Percentiles rank a stretch among this genome's conserved stretches.
Evolutionary conservation across 2,888 invertebrate genomes (phyloP).

Genomic region (Ametastegia equiseti): DNA sequence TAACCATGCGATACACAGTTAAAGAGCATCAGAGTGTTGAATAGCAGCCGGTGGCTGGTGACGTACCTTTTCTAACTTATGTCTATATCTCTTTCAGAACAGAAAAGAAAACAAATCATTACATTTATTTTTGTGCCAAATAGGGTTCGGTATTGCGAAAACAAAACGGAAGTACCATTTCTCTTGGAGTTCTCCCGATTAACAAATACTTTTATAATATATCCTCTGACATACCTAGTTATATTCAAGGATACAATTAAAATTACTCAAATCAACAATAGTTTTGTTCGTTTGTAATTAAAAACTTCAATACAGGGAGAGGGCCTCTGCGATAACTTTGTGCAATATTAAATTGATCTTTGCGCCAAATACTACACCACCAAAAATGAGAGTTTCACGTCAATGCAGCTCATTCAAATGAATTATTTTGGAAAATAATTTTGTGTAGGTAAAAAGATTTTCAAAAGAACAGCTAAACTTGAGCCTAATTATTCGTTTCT

Average conservation of each 20-base stretch:
- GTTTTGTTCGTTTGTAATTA: neutral
- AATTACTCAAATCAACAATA: neutral
- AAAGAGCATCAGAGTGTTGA: conserved; percentile 55
- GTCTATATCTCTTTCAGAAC: conserved; percentile 61
- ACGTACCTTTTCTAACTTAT: conserved; percentile 66
- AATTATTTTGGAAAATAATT: neutral
- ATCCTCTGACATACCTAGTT: conserved; percentile 12
- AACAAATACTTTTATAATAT: conserved; percentile 2
- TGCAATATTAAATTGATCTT: conserved; percentile 27
- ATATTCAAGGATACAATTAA: conserved; percentile 5
- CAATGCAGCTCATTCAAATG: neutral
- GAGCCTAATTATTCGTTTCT: neutral
- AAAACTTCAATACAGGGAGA: neutral
- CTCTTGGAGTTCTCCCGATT: neutral
- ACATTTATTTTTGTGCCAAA: conserved; percentile 53
- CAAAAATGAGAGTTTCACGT: neutral
- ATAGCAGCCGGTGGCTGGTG: conserved; percentile 63
- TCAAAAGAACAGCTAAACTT: too few species aligned
- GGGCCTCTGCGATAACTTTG: neutral
- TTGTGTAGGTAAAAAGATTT: neutral
- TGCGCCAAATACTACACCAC: conserved; percentile 18
- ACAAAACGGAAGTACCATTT: neutral
- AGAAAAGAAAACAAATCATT: too few species aligned
- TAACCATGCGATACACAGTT: conserved; percentile 58
- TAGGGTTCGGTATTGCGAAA: conserved; percentile 6